Evolutionary conservation across 1,140 invertebrate genomes (phyloP), one percentile per base, ranked within the genome.

Genomic region (Drosophila parabipectinata): DNA sequence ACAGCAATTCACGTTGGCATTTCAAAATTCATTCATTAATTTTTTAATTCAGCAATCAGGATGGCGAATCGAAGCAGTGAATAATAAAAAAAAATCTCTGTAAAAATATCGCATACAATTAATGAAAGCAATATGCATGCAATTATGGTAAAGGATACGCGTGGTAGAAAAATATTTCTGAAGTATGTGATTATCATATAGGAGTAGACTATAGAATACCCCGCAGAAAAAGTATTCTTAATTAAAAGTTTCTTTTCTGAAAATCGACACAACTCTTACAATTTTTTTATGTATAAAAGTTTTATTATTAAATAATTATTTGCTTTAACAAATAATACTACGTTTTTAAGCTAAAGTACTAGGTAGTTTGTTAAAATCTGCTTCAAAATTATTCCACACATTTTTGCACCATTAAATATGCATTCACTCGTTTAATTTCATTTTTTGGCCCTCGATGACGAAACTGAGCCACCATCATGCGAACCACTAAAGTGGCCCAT

Each of bases 21-120:
- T 69, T 50, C 44, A 68, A 69, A 69, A 57, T 57, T 69, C 51
- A 73, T 41, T 54, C 58, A 73, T 56, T 63, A 73, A 73, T 51
- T 73, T 73, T 63, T 73, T 73, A 73, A 73, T 50, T 73, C 69
- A 73, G 50, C 71, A 73, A 73, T 73, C 68, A 63, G 57, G 4
- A n/a, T 34, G 34, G 7, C 12, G 21, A 30, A 26, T 14, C 54
- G 26, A 21, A 24, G 34, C 28, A 15, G 14, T 34, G 48, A 50
- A 68, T 37, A n/a, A 41, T 53, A 41, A 12, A 12, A 37, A 45
- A 30, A 72, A 62, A 69, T 21, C 10, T 4, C 24, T 50, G 58
- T 48, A 28, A 53, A 54, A 58, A 54, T 41, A 54, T 37, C 12
- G 10, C 28, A 50, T 24, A 30, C 45, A 73, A 54, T 73, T 73